Base-by-base conservation (phyloP, 2,888 invertebrate species). In the Diarsia dahlii region DNA sequence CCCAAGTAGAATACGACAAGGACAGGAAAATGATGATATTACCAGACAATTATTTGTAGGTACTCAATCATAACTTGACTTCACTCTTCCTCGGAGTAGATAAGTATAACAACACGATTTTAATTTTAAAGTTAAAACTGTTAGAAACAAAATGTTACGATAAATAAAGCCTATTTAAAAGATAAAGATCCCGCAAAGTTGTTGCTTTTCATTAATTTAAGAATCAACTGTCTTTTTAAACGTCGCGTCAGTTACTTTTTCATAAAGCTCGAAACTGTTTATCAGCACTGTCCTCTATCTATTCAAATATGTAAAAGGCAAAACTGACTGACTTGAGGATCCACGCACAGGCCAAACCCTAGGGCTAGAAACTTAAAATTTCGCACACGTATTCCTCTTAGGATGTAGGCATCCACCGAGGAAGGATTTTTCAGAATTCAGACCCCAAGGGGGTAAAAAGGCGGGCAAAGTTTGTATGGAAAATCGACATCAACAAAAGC, bases 111-210 rank as follows among this genome's bases (percentile, higher is more conserved):
- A 28, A 45, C 20, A 46, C 1, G 8, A 28, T 20, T 39, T 58
- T 2, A 2, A 54, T 28, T n/a, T 3, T 20, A 20, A 58, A 58
- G 6, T 12, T 45, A 45, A 45, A 52, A 9, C 28, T 6, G 48
- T 48, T 23, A 56, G 18, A 39, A 67, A 67, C 45, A 28, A 66
- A 28, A 56, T 66, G 45, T 66, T n/a, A 45, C 45, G 20, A 28
- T 46, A 28, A 28, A 65, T 28, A 23, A 23, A 58, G 48, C 1
- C 20, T 23, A 20, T n/a, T 58, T 28, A 50, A 28, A 28, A 18
- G 15, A 60, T 6, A 60, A 46, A 15, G 9, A 52, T 23, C 13
- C 20, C 18, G 20, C 1, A 46, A 66, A 67, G 20, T 28, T 54
- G 20, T 66, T 39, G 15, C 39, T 34, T 23, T 23, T 0, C 9